Evolutionary conservation across 2,113 vertebrate species (phyloP).

Genomic region (Nanorana parkeri): DNA sequence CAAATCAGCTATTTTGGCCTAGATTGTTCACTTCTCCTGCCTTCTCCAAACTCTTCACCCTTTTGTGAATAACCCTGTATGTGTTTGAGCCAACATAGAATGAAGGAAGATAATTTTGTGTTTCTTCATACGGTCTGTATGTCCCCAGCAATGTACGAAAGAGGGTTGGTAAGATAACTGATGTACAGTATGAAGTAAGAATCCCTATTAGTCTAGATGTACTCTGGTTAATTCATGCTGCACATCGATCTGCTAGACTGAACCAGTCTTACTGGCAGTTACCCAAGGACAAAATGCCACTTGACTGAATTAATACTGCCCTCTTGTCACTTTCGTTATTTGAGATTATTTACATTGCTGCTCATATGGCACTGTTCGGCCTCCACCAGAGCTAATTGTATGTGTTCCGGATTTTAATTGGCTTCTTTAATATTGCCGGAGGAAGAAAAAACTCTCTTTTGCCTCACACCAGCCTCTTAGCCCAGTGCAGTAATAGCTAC

Average conservation of each 20-base stretch:
- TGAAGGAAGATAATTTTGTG: too few relatives aligned
- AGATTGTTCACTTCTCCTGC: too few relatives aligned
- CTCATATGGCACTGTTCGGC: slow-evolving; percentile 38
- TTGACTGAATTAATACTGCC: slow-evolving; percentile 68
- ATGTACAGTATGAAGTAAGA: slow-evolving; percentile 63
- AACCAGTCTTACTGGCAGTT: slow-evolving; percentile 71
- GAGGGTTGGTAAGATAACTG: neutral
- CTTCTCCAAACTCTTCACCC: too few relatives aligned
- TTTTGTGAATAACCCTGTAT: too few relatives aligned
- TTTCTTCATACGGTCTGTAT: neutral
- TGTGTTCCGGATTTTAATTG: slow-evolving; percentile 61
- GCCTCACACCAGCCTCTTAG: slow-evolving; percentile 64
- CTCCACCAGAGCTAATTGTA: slow-evolving; percentile 59
- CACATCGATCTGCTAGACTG: slow-evolving; percentile 65
- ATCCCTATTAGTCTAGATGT: slow-evolving; percentile 56
- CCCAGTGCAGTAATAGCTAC: slow-evolving; percentile 64
- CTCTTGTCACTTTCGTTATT: slow-evolving; percentile 53
- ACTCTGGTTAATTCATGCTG: slow-evolving; percentile 56
- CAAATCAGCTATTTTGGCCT: too few relatives aligned
- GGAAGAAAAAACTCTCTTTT: slow-evolving; percentile 59
- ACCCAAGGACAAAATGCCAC: slow-evolving; percentile 68
- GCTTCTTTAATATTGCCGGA: slow-evolving; percentile 62
- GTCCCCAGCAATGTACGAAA: slow-evolving; percentile 30
- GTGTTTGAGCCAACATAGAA: too few relatives aligned
- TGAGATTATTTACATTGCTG: slow-evolving; percentile 52